These are phyloP conservation scores for Podabrus alpinus DNA, from an alignment of 2,888 invertebrate genomes.

Conservation along the genomic window DNA sequence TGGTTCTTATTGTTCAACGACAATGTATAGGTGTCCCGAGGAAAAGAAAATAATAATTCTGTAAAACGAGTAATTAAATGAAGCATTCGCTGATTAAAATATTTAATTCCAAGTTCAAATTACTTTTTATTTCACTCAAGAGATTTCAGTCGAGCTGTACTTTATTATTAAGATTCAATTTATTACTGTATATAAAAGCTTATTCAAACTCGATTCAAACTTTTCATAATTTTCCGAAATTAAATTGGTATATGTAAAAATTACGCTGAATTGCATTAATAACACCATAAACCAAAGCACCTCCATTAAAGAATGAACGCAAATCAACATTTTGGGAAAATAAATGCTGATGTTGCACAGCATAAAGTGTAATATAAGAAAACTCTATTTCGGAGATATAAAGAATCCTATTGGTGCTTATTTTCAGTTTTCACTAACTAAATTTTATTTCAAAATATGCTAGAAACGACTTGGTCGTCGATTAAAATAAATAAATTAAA, in stretches of 20 bases:
- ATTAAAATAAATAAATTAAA: background rate
- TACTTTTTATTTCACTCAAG: background rate
- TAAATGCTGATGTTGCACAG: background rate
- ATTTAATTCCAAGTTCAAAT: background rate
- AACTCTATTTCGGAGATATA: background rate
- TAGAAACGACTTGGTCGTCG: background rate
- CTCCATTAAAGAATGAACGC: background rate
- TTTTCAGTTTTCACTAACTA: background rate
- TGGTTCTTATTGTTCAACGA: background rate
- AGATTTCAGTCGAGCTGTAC: background rate
- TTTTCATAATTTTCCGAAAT: background rate
- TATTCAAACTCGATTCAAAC: background rate
- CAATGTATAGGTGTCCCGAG: background rate
- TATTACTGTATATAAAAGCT: no score
- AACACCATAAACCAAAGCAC: background rate
- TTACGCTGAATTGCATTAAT: background rate
- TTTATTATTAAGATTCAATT: background rate
- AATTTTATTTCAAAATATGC: background rate
- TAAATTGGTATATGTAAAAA: background rate
- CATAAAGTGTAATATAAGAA: background rate
- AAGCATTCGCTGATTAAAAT: background rate
- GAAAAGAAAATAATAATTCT: background rate
- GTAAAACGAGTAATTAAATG: background rate
- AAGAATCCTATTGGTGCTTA: background rate
- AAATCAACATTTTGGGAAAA: background rate